phyloP scores from a whole-genome alignment of 2,888 invertebrate species.

The Neria commutata region DNA sequence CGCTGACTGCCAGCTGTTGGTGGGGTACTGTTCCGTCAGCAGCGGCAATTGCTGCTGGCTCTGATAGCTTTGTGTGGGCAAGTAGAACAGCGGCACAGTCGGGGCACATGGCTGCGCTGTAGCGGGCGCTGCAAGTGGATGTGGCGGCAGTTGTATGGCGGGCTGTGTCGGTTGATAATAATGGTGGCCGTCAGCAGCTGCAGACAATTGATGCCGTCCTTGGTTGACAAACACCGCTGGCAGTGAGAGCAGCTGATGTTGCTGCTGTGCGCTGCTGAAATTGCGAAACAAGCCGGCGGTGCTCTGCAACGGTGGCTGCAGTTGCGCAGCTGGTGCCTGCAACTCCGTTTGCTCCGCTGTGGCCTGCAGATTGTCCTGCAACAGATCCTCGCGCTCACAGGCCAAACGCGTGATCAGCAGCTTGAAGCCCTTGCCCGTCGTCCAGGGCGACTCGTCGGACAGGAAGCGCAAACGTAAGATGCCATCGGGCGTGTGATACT shows the following conservation, averaged over 20 bases:
- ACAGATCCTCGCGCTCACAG: constrained; percentile 53
- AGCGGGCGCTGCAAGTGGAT: constrained; percentile 14
- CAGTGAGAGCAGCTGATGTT: constrained; percentile 26
- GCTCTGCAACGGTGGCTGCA: constrained; percentile 28
- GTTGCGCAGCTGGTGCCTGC: constrained; percentile 36
- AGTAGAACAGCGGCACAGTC: constrained; percentile 15
- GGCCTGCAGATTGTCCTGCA: constrained; percentile 29
- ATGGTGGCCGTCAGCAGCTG: constrained; percentile 5
- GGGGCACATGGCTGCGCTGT: constrained; percentile 17
- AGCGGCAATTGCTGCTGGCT: constrained; percentile 36
- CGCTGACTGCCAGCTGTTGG: constrained; percentile 35
- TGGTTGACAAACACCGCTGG: constrained; percentile 21
- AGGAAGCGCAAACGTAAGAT: constrained; percentile 63
- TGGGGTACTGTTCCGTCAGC: constrained; percentile 42
- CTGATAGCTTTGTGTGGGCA: constrained; percentile 17
- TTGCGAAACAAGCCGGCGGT: constrained; percentile 35
- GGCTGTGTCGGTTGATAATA: not conserved
- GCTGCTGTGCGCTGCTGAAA: constrained; percentile 25
- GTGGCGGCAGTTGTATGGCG: constrained; percentile 11
- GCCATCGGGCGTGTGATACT: constrained; percentile 63
- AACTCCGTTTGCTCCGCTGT: constrained; percentile 40
- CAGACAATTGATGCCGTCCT: constrained; percentile 4
- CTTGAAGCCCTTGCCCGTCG: constrained; percentile 62
- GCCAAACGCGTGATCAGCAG: constrained; percentile 64
- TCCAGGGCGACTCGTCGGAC: constrained; percentile 56